phyloP scores from a whole-genome alignment of 1,140 invertebrate species.

The Temnothorax curvispinosus region DNA sequence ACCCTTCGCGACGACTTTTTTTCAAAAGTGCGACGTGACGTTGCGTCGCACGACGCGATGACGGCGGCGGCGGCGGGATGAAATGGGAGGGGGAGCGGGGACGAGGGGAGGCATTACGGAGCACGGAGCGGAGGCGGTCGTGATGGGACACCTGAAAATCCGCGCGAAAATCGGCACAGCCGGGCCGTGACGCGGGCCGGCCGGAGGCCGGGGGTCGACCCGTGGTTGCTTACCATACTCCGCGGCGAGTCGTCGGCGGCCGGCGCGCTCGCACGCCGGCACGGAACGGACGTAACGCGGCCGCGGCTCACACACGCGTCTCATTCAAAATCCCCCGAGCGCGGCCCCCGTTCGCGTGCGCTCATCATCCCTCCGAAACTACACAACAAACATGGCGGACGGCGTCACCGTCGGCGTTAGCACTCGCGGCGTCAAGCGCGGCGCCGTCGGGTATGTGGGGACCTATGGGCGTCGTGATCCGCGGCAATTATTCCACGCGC shows the following conservation, averaged over 20 bases:
- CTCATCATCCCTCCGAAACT: slow-evolving; percentile 73
- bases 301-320: slow-evolving; percentile 49
- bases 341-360: slow-evolving; percentile 52
- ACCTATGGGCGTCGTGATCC: too few species aligned
- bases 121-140: too few species aligned
- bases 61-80: too few species aligned
- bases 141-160: slow-evolving; percentile 36
- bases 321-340: slow-evolving; percentile 66
- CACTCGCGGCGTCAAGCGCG: slow-evolving; percentile 24
- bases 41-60: background rate
- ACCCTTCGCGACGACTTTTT: too few species aligned
- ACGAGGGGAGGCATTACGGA: background rate
- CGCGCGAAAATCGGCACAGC: slow-evolving; percentile 69
- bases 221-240: slow-evolving; percentile 67
- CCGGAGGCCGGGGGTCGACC: background rate
- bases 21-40: background rate
- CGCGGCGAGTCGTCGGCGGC: slow-evolving; percentile 55
- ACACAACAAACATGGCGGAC: slow-evolving; percentile 74
- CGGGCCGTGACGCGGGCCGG: background rate
- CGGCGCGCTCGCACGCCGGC: slow-evolving; percentile 49
- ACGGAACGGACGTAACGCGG: slow-evolving; percentile 22
- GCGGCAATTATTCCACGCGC: background rate
- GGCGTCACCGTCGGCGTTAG: slow-evolving; percentile 56
- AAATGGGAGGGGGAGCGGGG: too few species aligned
- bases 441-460: background rate